Evolutionary conservation across 2,113 vertebrate genomes (phyloP).

Genomic region (Brachypteracias leptosomus): DNA sequence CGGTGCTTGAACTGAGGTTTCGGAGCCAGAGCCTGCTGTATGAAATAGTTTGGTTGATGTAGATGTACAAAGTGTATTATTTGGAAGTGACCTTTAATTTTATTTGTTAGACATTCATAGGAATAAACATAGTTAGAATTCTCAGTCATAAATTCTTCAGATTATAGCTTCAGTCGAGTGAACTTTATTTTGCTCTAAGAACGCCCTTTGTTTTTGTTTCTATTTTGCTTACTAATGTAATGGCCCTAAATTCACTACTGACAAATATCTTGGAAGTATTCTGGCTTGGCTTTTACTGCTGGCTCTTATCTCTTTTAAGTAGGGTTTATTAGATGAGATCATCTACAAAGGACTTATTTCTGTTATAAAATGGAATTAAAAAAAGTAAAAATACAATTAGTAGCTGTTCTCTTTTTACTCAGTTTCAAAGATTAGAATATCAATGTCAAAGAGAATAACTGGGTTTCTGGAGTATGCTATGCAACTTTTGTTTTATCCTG

Average conservation of each 20-base stretch:
- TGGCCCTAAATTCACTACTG: conserved; percentile 21
- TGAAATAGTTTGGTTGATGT: background rate
- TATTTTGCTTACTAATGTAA: conserved; percentile 29
- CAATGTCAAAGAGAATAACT: conserved; percentile 37
- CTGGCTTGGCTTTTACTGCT: conserved; percentile 8
- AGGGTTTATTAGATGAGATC: conserved; percentile 50
- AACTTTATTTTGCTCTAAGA: conserved; percentile 23
- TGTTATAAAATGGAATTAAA: conserved; percentile 58
- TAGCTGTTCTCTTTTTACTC: conserved; percentile 39
- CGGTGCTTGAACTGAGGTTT: background rate
- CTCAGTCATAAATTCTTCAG: conserved; percentile 20
- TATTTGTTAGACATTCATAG: conserved; percentile 32
- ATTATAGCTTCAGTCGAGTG: background rate
- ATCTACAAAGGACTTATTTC: conserved; percentile 38
- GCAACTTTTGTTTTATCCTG: conserved; percentile 55
- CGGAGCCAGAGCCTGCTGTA: background rate
- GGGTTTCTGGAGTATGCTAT: conserved; percentile 31
- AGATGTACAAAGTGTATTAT: background rate
- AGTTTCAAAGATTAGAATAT: conserved; percentile 41
- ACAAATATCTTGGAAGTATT: conserved; percentile 31
- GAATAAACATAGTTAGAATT: conserved; percentile 4
- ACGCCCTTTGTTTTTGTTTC: conserved; percentile 25
- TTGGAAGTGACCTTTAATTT: conserved; percentile 44
- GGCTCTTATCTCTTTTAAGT: conserved; percentile 29
- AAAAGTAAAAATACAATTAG: conserved; percentile 55